These are phyloP conservation scores for Hypomecis atomaria DNA, from an alignment of 2,888 invertebrate species.

Conservation along the genomic window DNA sequence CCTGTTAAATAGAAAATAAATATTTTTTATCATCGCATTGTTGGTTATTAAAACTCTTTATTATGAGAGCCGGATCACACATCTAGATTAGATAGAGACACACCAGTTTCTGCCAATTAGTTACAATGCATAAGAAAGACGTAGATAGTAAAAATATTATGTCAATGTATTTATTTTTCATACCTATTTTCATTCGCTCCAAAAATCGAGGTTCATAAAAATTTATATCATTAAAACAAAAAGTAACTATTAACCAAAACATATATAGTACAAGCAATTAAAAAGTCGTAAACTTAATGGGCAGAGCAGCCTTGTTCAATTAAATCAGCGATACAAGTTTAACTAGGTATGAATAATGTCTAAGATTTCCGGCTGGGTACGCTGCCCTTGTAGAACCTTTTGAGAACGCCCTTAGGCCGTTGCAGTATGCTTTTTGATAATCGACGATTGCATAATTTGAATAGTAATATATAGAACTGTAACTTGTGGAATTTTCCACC, in stretches of 20 bases:
- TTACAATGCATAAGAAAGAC: too few species aligned
- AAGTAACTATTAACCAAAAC: too few species aligned
- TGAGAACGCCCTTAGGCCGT: conserved; percentile 16
- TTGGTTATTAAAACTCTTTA: too few species aligned
- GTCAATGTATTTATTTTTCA: neutral
- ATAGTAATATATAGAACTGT: conserved; percentile 1
- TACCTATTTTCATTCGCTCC: too few species aligned
- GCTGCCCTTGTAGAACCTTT: conserved; percentile 14
- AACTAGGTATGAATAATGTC: conserved; percentile 13
- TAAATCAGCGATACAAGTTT: conserved; percentile 14
- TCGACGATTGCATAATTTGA: conserved; percentile 9
- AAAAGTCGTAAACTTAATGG: conserved; percentile 10
- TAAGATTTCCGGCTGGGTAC: conserved; percentile 8
- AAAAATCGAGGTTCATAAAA: too few species aligned
- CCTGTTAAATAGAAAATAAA: too few species aligned
- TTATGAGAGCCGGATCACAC: too few species aligned
- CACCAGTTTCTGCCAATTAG: too few species aligned
- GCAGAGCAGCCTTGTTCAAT: conserved; percentile 11
- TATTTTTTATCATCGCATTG: too few species aligned
- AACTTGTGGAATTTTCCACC: conserved; percentile 8
- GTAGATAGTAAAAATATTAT: too few species aligned
- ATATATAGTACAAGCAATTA: conserved; percentile 4
- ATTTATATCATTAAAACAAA: too few species aligned
- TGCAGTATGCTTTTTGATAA: conserved; percentile 16
- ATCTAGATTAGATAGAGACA: too few species aligned